Conservation (phyloP, 1,140 invertebrate genomes). For the Magallana gigas region DNA sequence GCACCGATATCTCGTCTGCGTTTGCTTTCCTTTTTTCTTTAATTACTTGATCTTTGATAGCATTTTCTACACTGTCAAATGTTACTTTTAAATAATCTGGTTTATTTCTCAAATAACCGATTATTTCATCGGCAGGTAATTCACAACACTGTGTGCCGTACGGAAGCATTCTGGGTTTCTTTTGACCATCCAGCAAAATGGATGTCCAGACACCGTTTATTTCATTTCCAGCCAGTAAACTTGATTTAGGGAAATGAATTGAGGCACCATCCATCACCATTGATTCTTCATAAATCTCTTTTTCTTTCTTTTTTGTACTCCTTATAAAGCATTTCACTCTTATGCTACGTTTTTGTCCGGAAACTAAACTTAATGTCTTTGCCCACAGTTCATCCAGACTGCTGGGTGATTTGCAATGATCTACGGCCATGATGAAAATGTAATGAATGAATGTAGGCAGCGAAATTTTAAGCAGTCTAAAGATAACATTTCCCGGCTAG, state of each 20-base stretch:
- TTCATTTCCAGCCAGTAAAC: not conserved
- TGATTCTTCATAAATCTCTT: not conserved
- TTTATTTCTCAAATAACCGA: not conserved
- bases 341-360: not conserved
- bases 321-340: not conserved
- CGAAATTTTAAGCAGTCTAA: too few species aligned
- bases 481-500: too few species aligned
- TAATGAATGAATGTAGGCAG: too few species aligned
- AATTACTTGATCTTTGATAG: not conserved
- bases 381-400: not conserved
- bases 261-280: not conserved
- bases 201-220: not conserved
- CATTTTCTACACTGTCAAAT: not conserved
- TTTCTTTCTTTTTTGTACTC: not conserved
- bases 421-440: too few species aligned
- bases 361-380: not conserved
- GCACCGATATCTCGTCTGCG: too few species aligned
- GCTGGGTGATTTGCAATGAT: too few species aligned
- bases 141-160: not conserved
- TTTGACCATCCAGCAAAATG: not conserved
- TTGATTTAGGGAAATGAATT: not conserved
- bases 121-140: not conserved
- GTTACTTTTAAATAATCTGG: not conserved
- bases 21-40: not conserved
- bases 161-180: not conserved